phyloP scores from a whole-genome alignment of 1,140 invertebrate genomes.

The Agrypnia vestita region DNA sequence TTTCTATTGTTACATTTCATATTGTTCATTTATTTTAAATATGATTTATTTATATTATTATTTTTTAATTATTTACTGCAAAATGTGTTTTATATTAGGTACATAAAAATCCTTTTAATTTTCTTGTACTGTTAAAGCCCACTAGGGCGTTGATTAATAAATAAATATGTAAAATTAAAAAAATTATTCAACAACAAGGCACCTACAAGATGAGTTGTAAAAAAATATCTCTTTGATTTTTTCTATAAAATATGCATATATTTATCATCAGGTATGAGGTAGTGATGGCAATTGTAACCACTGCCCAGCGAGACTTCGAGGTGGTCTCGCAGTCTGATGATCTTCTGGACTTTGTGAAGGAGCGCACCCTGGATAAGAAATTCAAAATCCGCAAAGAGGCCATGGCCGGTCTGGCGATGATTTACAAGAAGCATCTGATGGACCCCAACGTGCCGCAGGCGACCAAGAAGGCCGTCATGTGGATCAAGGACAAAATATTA shows the following conservation, averaged over 20 bases:
- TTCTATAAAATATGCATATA: background rate
- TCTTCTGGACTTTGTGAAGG: conserved; percentile 94
- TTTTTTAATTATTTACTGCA: too few species aligned
- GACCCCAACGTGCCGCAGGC: conserved; percentile 85
- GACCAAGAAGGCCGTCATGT: conserved; percentile 91
- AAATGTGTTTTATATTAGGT: too few species aligned
- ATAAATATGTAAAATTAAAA: too few species aligned
- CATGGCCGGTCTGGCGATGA: conserved; percentile 92
- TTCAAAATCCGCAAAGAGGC: conserved; percentile 98
- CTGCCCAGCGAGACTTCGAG: conserved; percentile 92
- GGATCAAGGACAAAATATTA: conserved; percentile 98
- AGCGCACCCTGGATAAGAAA: conserved; percentile 96
- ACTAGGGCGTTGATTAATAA: too few species aligned
- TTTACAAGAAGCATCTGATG: conserved; percentile 93
- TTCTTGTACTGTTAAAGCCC: too few species aligned
- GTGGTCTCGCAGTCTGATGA: conserved; percentile 94
- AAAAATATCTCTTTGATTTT: too few species aligned
- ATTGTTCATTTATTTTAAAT: too few species aligned
- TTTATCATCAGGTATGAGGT: conserved; percentile 83
- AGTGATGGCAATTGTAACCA: conserved; percentile 95
- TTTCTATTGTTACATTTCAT: too few species aligned
- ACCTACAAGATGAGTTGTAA: too few species aligned
- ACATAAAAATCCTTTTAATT: too few species aligned
- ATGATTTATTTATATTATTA: too few species aligned
- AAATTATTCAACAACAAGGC: too few species aligned